These are phyloP conservation scores for Ciconia nigra DNA, from an alignment of 2,797 vertebrate species.

Conservation along the genomic window DNA sequence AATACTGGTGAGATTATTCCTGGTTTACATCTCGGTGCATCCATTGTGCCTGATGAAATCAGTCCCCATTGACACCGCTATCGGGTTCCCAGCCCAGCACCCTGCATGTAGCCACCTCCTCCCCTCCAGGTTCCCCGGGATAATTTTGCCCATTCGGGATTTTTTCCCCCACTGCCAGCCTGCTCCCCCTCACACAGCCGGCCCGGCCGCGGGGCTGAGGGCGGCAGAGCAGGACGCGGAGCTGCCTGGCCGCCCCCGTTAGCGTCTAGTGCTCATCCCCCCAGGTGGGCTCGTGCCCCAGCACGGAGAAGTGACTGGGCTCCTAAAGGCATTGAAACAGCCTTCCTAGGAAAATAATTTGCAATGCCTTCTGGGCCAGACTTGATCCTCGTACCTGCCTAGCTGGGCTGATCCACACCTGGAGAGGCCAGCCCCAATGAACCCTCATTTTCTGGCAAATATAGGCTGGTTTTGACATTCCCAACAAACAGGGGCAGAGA, in stretches of 20 bases:
- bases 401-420: neutral
- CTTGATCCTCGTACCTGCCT: neutral
- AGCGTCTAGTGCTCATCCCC: neutral
- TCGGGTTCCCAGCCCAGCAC: neutral
- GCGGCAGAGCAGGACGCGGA: neutral
- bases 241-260: neutral
- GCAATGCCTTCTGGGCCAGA: neutral
- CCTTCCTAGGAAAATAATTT: neutral
- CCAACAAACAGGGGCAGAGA: neutral
- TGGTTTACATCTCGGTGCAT: neutral
- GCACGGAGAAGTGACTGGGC: neutral
- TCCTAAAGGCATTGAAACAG: neutral
- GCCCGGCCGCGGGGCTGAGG: neutral
- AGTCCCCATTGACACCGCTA: neutral
- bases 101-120: neutral
- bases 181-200: rapidly evolving
- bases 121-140: neutral
- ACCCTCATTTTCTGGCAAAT: neutral
- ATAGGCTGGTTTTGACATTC: neutral
- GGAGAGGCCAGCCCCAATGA: neutral
- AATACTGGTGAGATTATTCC: neutral
- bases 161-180: rapidly evolving
- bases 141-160: rapidly evolving
- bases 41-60: neutral
- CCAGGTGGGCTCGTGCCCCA: neutral